A percentile compares a stretch with the other conserved stretches of the same genome.
phyloP scores from a whole-genome alignment of 2,797 vertebrate species.

The Halcyon smyrnensis region DNA sequence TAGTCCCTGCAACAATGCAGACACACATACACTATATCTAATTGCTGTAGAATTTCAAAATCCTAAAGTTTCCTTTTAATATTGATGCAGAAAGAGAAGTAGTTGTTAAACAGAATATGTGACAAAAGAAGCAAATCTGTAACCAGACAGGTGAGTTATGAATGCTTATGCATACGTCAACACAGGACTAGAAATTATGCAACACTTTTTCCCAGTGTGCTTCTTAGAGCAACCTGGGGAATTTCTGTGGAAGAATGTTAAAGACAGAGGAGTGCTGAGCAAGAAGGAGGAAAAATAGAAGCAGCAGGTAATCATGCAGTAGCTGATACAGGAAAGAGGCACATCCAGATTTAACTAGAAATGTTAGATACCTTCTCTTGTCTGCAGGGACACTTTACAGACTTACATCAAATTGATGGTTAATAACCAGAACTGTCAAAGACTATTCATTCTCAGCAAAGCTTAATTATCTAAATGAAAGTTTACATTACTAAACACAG shows the following conservation, averaged over 20 bases:
- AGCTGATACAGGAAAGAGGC: neutral
- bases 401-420: rapidly evolving
- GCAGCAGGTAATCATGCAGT: neutral
- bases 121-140: neutral
- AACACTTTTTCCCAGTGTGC: neutral
- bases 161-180: neutral
- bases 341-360: neutral
- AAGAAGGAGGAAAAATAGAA: neutral
- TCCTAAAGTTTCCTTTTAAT: neutral
- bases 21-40: neutral
- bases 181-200: neutral
- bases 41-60: neutral
- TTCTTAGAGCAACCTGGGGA: rapidly evolving
- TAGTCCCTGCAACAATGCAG: neutral
- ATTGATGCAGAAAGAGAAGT: neutral
- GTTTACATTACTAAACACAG: neutral
- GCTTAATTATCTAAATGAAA: neutral
- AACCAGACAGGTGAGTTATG: neutral
- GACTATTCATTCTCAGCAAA: neutral
- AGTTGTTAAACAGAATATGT: neutral
- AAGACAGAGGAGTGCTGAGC: neutral
- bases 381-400: neutral
- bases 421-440: neutral
- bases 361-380: neutral
- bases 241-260: neutral